Evolutionary conservation across 2,113 vertebrate genomes (phyloP).

Genomic region (Potamarius usumacintae): DNA sequence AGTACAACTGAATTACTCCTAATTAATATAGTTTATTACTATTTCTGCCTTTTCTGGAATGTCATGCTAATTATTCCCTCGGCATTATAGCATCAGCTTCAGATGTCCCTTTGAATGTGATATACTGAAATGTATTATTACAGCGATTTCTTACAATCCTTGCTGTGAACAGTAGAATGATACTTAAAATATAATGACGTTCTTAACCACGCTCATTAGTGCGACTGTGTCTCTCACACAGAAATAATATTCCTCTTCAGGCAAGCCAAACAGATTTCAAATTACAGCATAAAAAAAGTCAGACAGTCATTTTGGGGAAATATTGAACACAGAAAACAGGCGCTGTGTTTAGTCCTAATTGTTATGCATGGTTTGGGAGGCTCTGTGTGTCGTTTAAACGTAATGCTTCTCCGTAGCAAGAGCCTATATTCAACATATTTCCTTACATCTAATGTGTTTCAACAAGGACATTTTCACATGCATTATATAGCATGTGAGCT

Average conservation of each 20-base stretch:
- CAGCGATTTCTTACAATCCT: conserved; percentile 71
- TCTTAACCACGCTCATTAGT: conserved; percentile 79
- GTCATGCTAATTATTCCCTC: conserved; percentile 73
- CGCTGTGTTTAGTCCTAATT: conserved; percentile 55
- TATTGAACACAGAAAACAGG: conserved; percentile 63
- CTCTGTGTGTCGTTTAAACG: conserved; percentile 33
- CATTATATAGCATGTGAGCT: background rate
- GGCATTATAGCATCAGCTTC: conserved; percentile 75
- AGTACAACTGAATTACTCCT: conserved; percentile 80
- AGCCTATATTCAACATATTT: conserved; percentile 16
- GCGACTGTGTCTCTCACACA: conserved; percentile 65
- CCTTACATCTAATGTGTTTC: conserved; percentile 15
- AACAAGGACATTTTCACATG: conserved; percentile 10
- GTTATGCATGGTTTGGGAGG: conserved; percentile 46
- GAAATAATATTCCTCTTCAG: conserved; percentile 74
- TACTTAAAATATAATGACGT: conserved; percentile 84
- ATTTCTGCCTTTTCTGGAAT: conserved; percentile 49
- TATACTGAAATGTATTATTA: conserved; percentile 80
- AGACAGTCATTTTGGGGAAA: conserved; percentile 66
- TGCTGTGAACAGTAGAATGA: conserved; percentile 78
- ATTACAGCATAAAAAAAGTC: conserved; percentile 72
- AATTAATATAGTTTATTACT: conserved; percentile 78
- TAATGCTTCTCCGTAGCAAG: conserved; percentile 10
- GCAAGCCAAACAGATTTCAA: conserved; percentile 76
- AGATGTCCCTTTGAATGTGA: conserved; percentile 78